Conservation (phyloP, 1,140 invertebrate species). For the Zaprionus tsacasi region DNA sequence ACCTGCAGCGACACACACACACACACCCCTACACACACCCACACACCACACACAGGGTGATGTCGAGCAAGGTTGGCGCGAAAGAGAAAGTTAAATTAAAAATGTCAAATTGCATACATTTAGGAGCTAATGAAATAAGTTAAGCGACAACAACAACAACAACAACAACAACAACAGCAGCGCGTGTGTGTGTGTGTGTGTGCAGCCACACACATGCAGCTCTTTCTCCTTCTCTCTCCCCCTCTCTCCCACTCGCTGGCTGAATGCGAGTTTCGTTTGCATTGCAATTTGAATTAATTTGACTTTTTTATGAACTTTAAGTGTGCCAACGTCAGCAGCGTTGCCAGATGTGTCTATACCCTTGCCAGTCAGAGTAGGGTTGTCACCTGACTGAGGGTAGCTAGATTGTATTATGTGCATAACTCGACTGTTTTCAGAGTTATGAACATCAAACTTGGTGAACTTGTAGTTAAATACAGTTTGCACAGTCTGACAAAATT, state of each 20-base stretch:
- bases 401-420: not conserved
- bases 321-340: conserved; percentile 71
- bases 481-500: no score
- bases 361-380: not conserved
- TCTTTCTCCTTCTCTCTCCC: not conserved
- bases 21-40: not conserved
- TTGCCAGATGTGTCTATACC: conserved; percentile 45
- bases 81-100: conserved; percentile 79
- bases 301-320: conserved; percentile 79
- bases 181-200: conserved; percentile 26
- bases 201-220: conserved; percentile 8
- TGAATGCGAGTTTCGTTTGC: conserved; percentile 55
- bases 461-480: no score
- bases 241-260: not conserved
- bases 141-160: conserved; percentile 74
- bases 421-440: not conserved
- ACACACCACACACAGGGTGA: conserved; percentile 4
- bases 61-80: conserved; percentile 24
- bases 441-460: no score
- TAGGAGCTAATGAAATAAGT: conserved; percentile 81
- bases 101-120: conserved; percentile 82
- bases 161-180: conserved; percentile 48
- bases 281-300: conserved; percentile 80
- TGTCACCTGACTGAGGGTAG: not conserved
- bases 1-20: conserved; percentile 18